phyloP scores from a whole-genome alignment of 2,797 vertebrate genomes.

The Sebastes nivosus region DNA sequence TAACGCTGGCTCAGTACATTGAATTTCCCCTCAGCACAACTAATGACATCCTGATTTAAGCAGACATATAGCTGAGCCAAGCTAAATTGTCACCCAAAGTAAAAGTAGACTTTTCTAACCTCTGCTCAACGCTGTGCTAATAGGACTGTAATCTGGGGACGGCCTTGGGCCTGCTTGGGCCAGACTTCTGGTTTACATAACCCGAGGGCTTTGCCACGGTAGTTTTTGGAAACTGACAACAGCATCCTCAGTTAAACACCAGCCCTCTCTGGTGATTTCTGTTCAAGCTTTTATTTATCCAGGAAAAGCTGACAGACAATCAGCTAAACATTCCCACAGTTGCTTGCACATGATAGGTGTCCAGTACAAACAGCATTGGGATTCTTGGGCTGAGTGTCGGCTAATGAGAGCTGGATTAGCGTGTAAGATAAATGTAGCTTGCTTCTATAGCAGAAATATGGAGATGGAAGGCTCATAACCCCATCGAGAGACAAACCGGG shows the following conservation, averaged over 20 bases:
- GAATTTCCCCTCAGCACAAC: constrained; percentile 30
- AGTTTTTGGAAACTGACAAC: constrained; percentile 31
- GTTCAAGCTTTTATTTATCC: constrained; percentile 23
- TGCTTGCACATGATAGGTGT: not conserved
- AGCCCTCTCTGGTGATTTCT: constrained; percentile 15
- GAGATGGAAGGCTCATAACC: not conserved
- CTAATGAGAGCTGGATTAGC: not conserved
- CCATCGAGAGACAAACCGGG: not conserved
- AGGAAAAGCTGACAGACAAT: constrained; percentile 20
- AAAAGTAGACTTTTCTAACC: constrained; percentile 8
- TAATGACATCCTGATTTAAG: constrained; percentile 29
- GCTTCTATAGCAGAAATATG: not conserved
- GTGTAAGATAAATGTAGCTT: not conserved
- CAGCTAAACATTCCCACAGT: constrained; percentile 17
- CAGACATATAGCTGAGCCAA: constrained; percentile 4
- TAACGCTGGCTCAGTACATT: constrained; percentile 30
- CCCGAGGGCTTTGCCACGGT: constrained; percentile 7
- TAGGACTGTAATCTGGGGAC: constrained; percentile 22
- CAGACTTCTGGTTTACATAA: constrained; percentile 15
- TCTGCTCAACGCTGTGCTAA: not conserved
- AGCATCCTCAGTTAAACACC: constrained; percentile 14
- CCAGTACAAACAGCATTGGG: not conserved
- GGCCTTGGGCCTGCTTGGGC: not conserved
- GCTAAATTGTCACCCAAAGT: not conserved
- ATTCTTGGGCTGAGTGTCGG: constrained; percentile 1